These are phyloP conservation scores for Phytoseiulus persimilis DNA, from an alignment of 2,888 invertebrate species.

Conservation along the genomic window DNA sequence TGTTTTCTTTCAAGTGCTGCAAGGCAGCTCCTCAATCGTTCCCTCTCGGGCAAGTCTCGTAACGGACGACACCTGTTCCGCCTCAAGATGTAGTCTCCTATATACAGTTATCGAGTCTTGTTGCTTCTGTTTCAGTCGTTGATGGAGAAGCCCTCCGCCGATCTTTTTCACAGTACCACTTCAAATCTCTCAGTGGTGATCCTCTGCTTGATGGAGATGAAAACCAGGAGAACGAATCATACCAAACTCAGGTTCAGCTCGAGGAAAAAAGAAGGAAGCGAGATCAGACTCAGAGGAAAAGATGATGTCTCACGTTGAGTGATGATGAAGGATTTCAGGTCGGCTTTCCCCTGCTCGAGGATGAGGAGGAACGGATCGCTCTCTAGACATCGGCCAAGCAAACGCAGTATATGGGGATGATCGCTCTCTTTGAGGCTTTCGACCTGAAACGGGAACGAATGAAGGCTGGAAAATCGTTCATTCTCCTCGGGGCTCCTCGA, in stretches of 20 bases:
- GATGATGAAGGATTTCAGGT: constrained; percentile 32
- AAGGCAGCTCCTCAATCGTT: not conserved
- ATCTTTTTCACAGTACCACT: too few relatives aligned
- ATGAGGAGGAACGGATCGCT: constrained; percentile 69
- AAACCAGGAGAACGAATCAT: not conserved
- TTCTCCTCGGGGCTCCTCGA: not conserved
- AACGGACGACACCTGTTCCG: not conserved
- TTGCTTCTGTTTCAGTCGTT: too few relatives aligned
- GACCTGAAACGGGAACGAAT: constrained; percentile 16
- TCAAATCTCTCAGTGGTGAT: not conserved
- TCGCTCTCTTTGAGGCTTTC: constrained; percentile 57
- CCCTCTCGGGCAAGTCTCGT: not conserved
- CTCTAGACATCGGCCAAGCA: constrained; percentile 67
- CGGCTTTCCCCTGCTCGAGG: constrained; percentile 61
- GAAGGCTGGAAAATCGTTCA: not conserved
- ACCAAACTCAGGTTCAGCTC: too few relatives aligned
- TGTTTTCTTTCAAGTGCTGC: not conserved
- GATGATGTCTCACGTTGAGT: constrained; percentile 33
- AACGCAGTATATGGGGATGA: constrained; percentile 64
- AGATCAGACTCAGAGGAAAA: not conserved
- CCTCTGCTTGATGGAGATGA: not conserved
- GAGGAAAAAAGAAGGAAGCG: too few relatives aligned
- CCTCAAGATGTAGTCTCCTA: too few relatives aligned
- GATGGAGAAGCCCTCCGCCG: too few relatives aligned
- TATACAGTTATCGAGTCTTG: too few relatives aligned